phyloP scores from a whole-genome alignment of 1,140 invertebrate genomes.

The Glomeris maerens region DNA sequence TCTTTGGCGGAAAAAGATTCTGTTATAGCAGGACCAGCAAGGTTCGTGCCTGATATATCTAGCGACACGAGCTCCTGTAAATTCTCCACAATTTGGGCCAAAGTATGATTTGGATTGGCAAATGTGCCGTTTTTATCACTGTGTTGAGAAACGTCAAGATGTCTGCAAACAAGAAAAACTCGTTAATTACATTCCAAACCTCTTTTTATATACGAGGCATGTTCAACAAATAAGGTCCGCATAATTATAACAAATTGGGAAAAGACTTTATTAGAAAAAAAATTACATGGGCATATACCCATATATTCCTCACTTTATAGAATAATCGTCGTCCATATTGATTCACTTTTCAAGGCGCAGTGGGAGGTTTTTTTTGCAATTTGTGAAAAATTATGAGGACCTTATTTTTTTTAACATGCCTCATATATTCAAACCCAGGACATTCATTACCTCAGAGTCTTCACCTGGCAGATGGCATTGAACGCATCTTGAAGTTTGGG shows the following conservation, averaged over 20 bases:
- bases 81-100: conserved; percentile 51
- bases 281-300: background rate
- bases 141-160: conserved; percentile 61
- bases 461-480: conserved; percentile 39
- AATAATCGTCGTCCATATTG: background rate
- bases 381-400: background rate
- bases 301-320: background rate
- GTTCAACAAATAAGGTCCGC: background rate
- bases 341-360: background rate
- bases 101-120: conserved; percentile 45
- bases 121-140: conserved; percentile 43
- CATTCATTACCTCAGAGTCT: conserved; percentile 34
- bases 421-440: background rate
- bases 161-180: conserved; percentile 35
- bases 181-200: too few species aligned
- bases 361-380: background rate
- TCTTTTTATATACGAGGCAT: background rate
- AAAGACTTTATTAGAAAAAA: background rate
- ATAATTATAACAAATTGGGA: background rate
- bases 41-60: conserved; percentile 79
- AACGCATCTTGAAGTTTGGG: conserved; percentile 34
- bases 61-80: conserved; percentile 60
- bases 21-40: conserved; percentile 54
- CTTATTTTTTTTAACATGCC: background rate
- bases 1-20: background rate